Conservation (phyloP, 2,113 vertebrate genomes). For the Galemys pyrenaicus region DNA sequence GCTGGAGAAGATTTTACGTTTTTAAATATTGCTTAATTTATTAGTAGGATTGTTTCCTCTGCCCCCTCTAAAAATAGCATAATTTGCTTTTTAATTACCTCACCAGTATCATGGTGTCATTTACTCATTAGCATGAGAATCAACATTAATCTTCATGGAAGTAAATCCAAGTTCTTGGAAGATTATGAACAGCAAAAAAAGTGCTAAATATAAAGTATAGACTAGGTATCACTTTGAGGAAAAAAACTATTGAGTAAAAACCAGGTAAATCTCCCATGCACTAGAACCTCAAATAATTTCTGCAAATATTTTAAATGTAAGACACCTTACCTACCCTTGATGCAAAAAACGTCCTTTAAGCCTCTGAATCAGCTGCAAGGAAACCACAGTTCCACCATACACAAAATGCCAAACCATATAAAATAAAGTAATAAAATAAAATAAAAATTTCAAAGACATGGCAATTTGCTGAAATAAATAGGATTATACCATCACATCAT, state of each 20-base stretch:
- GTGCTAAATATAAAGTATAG: background rate
- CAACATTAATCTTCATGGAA: background rate
- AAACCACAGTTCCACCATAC: background rate
- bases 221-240: background rate
- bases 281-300: background rate
- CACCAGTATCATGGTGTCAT: background rate
- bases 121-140: background rate
- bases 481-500: accelerated
- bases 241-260: background rate
- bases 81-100: background rate
- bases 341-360: background rate
- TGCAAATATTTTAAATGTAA: background rate
- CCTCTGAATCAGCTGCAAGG: background rate
- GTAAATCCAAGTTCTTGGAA: background rate
- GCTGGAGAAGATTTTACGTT: background rate
- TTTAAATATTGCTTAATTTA: background rate
- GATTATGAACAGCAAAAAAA: background rate
- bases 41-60: background rate
- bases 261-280: background rate
- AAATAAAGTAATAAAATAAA: background rate
- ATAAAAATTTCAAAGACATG: background rate
- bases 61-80: background rate
- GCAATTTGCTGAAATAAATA: background rate
- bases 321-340: background rate
- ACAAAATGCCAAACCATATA: background rate